These are phyloP conservation scores for Trogon melanurus DNA, from an alignment of 2,113 vertebrate genomes.

Conservation along the genomic window DNA sequence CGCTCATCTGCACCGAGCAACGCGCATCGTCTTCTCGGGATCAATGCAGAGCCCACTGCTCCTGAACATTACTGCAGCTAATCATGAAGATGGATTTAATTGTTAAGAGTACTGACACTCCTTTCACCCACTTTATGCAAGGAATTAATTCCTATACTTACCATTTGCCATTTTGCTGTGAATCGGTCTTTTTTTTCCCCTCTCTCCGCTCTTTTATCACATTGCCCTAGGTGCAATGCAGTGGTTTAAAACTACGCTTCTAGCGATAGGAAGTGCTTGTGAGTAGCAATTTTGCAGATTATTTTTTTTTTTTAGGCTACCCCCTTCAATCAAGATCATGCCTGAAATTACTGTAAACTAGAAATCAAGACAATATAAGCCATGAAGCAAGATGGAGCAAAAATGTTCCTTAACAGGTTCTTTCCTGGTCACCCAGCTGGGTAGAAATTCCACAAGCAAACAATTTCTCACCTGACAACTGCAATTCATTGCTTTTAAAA, in stretches of 20 bases:
- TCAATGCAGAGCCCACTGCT: conserved; percentile 62
- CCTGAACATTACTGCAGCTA: conserved; percentile 62
- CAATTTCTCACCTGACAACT: neutral
- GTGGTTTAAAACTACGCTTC: conserved; percentile 50
- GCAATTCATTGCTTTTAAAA: conserved; percentile 18
- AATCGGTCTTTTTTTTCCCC: neutral
- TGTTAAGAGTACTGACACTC: conserved; percentile 52
- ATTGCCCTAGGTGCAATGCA: conserved; percentile 52
- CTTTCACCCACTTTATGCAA: conserved; percentile 60
- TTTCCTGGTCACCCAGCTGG: neutral
- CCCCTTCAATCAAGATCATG: conserved; percentile 25
- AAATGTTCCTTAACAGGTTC: neutral
- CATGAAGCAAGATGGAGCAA: conserved; percentile 26
- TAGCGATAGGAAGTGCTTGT: conserved; percentile 52
- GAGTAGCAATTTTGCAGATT: conserved; percentile 34
- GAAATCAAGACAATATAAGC: conserved; percentile 54
- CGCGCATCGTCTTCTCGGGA: conserved; percentile 18
- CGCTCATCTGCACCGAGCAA: conserved; percentile 45
- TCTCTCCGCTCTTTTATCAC: conserved; percentile 48
- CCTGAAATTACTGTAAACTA: conserved; percentile 1
- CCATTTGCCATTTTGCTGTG: conserved; percentile 11
- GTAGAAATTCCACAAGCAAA: neutral
- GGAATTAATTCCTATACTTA: conserved; percentile 58
- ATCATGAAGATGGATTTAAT: conserved; percentile 67
- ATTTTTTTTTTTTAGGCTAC: conserved; percentile 34